Evolutionary conservation across 23 tunicate genomes (phyloP).

Genomic region (Trididemnum clinides): DNA sequence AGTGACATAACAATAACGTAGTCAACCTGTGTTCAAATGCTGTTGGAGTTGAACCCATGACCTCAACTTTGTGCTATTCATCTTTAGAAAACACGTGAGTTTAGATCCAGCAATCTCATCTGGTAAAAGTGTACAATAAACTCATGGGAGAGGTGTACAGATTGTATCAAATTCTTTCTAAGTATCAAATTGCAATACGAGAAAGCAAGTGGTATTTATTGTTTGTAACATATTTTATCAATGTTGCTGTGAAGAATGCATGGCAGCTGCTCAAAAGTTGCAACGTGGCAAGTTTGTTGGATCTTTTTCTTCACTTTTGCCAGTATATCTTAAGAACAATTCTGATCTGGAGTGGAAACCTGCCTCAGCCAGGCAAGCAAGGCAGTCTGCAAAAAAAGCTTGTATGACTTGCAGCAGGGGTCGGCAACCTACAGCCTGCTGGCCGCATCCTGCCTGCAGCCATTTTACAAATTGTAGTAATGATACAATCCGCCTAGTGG

Average conservation of each 20-base stretch:
- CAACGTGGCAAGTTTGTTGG: background rate
- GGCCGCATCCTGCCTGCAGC: too few relatives aligned
- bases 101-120: background rate
- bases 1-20: background rate
- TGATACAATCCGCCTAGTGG: too few relatives aligned
- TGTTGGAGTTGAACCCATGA: background rate
- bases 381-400: conserved; percentile 13
- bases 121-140: conserved; percentile 1
- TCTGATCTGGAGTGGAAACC: background rate
- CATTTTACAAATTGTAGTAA: too few relatives aligned
- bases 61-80: background rate
- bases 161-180: conserved; percentile 5
- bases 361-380: background rate
- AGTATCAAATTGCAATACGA: conserved; percentile 17
- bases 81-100: background rate
- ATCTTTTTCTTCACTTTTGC: background rate
- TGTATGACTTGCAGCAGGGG: too few relatives aligned
- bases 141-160: conserved; percentile 3
- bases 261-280: conserved; percentile 16
- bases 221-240: background rate
- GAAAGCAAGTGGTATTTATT: conserved; percentile 9
- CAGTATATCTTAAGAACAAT: background rate
- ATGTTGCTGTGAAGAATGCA: background rate
- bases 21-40: conserved; percentile 17
- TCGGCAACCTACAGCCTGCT: too few relatives aligned